Evolutionary conservation across 1,140 invertebrate genomes (phyloP).

Genomic region (Drosophila repleta): DNA sequence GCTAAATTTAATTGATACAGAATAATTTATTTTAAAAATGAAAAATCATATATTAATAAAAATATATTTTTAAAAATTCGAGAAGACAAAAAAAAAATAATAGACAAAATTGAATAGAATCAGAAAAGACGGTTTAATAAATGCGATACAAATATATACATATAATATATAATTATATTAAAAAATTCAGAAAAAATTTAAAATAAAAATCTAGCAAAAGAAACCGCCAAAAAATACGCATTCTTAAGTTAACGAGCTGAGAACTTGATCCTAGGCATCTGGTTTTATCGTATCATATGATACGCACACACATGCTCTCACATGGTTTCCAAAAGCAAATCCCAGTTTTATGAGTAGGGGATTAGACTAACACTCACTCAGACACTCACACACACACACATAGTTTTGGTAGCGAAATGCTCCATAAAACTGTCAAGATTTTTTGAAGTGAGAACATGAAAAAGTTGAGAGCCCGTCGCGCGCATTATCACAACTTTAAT

Average conservation of each 20-base stretch:
- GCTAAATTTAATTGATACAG: too few relatives aligned
- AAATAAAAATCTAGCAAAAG: too few relatives aligned
- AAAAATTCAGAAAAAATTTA: too few relatives aligned
- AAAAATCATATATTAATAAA: too few relatives aligned
- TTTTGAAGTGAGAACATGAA: conserved; percentile 54
- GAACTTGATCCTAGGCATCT: conserved; percentile 15
- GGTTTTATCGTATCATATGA: conserved; percentile 10
- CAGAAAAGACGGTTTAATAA: too few relatives aligned
- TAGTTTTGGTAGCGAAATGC: conserved; percentile 15
- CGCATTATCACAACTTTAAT: conserved; percentile 77
- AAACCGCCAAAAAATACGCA: too few relatives aligned
- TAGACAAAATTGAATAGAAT: too few relatives aligned
- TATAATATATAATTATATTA: too few relatives aligned
- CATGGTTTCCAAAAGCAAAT: conserved; percentile 21
- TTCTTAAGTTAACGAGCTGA: conserved; percentile 5
- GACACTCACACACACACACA: background rate
- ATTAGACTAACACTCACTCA: conserved; percentile 15
- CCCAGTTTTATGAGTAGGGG: conserved; percentile 24
- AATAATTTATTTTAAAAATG: too few relatives aligned
- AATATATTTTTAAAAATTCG: too few relatives aligned
- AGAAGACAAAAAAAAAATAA: too few relatives aligned
- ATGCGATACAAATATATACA: too few relatives aligned
- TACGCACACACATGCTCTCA: conserved; percentile 9
- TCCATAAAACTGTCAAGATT: conserved; percentile 61
- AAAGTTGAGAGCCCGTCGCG: conserved; percentile 43